Conservation (phyloP, 2,113 vertebrate genomes). For the Hippopotamus amphibius region DNA sequence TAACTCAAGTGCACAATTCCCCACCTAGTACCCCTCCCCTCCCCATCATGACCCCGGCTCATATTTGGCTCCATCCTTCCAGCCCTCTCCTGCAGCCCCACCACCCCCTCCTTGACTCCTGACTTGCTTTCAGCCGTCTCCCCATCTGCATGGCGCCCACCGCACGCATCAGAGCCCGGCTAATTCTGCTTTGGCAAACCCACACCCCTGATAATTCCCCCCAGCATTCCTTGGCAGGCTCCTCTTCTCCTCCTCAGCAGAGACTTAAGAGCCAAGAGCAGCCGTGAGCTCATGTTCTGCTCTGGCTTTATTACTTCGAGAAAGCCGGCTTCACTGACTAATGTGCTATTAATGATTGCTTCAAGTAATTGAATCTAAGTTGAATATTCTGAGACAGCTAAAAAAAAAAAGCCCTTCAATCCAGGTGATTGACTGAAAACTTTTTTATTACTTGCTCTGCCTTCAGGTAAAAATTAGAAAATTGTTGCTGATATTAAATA, state of each 20-base stretch:
- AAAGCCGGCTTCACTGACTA: conserved; percentile 59
- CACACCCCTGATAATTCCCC: conserved; percentile 66
- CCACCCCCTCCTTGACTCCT: neutral
- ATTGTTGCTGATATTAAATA: neutral
- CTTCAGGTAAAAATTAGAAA: neutral
- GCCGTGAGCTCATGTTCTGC: conserved; percentile 58
- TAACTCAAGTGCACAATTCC: fast-evolving
- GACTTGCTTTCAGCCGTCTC: neutral
- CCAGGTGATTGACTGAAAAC: neutral
- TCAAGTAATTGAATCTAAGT: conserved; percentile 6
- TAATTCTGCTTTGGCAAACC: conserved; percentile 77
- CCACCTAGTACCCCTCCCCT: fast-evolving
- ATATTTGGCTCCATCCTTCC: neutral
- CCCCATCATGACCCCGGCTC: too few species aligned
- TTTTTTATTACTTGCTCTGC: conserved; percentile 30
- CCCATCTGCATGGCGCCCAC: neutral
- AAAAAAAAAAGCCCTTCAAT: neutral
- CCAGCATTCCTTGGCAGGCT: conserved; percentile 77
- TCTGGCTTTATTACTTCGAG: conserved; percentile 54
- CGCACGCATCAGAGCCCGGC: neutral
- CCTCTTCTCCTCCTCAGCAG: conserved; percentile 45
- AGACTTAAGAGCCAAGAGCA: conserved; percentile 58
- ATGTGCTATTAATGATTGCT: conserved; percentile 47
- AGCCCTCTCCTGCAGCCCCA: neutral
- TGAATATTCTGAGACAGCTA: conserved; percentile 36